Percentiles rank a stretch among this genome's conserved stretches.
Evolutionary conservation across 2,113 vertebrate genomes (phyloP).

Genomic region (Pandion haliaetus): DNA sequence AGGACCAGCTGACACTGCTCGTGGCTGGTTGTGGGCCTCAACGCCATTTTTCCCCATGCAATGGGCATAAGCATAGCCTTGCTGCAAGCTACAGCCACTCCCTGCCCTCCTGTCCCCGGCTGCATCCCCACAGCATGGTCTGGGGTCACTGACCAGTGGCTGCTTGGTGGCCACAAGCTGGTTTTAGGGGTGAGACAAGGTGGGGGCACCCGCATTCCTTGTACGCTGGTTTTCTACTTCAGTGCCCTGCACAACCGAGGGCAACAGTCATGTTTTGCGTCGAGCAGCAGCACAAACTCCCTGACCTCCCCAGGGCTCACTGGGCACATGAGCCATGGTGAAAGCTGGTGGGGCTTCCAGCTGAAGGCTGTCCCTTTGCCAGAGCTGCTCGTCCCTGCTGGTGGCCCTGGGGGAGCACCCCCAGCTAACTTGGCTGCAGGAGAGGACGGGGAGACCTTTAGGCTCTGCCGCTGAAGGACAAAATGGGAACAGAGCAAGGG

Average conservation of each 20-base stretch:
- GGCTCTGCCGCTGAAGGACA: neutral
- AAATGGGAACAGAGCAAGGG: neutral
- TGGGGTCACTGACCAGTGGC: neutral
- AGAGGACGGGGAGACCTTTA: neutral
- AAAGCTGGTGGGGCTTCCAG: neutral
- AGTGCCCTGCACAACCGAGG: neutral
- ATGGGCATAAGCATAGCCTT: neutral
- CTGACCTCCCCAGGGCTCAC: neutral
- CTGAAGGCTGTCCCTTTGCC: neutral
- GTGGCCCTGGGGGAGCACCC: neutral
- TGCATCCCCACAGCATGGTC: neutral
- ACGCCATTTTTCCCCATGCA: neutral
- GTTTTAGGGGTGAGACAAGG: neutral
- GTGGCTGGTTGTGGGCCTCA: rapidly evolving
- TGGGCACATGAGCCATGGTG: rapidly evolving
- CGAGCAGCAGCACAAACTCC: neutral
- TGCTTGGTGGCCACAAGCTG: neutral
- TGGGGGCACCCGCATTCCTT: neutral
- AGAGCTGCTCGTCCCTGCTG: rapidly evolving
- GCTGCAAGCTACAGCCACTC: neutral
- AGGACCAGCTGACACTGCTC: rapidly evolving
- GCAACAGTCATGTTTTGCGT: neutral
- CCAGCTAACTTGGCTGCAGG: neutral
- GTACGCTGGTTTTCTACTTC: neutral
- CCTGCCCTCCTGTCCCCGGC: neutral